Conservation (phyloP, 2,888 invertebrate species). For the Mimas tiliae region DNA sequence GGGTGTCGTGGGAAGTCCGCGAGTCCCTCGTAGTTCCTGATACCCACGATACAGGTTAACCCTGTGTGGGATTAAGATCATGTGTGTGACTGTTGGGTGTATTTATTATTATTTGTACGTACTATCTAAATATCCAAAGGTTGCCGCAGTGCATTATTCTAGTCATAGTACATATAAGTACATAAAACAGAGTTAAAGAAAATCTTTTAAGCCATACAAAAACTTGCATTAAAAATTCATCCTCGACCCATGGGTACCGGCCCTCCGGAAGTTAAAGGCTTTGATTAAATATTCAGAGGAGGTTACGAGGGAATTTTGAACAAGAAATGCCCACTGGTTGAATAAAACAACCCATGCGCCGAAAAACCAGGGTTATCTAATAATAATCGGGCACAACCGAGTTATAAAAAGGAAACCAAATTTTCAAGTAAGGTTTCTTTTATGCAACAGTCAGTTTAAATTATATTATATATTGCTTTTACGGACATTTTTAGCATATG, state of each 20-base stretch:
- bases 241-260: not conserved
- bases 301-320: constrained; percentile 23
- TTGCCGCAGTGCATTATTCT: too few relatives aligned
- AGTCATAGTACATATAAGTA: not conserved
- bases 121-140: too few relatives aligned
- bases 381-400: not conserved
- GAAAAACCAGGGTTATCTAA: constrained; percentile 9
- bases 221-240: constrained; percentile 13
- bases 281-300: constrained; percentile 30
- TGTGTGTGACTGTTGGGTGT: too few relatives aligned
- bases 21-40: too few relatives aligned
- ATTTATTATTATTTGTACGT: too few relatives aligned
- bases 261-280: constrained; percentile 27
- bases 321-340: constrained; percentile 30
- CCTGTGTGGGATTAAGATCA: too few relatives aligned
- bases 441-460: too few relatives aligned
- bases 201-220: not conserved
- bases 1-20: too few relatives aligned
- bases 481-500: too few relatives aligned
- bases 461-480: too few relatives aligned
- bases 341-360: constrained; percentile 28
- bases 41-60: too few relatives aligned
- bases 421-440: not conserved
- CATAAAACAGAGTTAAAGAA: not conserved
- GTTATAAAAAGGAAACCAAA: not conserved